phyloP scores from a whole-genome alignment of 1,140 invertebrate genomes.

The Frieseomelitta varia region DNA sequence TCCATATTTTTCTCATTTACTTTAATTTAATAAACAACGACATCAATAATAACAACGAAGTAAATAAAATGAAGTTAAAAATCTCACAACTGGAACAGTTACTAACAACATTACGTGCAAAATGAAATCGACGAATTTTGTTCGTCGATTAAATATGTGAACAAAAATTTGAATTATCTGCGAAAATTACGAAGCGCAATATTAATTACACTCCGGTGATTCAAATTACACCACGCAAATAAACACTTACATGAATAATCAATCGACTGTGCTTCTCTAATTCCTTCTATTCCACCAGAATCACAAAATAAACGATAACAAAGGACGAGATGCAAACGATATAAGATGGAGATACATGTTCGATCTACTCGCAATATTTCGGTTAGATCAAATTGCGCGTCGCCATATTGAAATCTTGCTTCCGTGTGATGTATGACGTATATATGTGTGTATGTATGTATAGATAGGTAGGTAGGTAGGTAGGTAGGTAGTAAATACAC shows the following conservation, averaged over 20 bases:
- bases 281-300: not conserved
- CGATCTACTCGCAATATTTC: not conserved
- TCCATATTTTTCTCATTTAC: not conserved
- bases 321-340: not conserved
- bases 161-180: not conserved
- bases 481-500: too few relatives aligned
- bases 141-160: not conserved
- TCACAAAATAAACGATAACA: not conserved
- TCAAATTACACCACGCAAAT: not conserved
- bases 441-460: too few relatives aligned
- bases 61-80: not conserved
- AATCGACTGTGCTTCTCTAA: not conserved
- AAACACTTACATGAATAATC: not conserved
- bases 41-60: not conserved
- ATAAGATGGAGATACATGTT: not conserved
- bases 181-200: not conserved
- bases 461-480: too few relatives aligned
- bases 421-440: not conserved
- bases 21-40: too few relatives aligned
- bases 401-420: conserved; percentile 1
- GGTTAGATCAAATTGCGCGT: not conserved
- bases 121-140: not conserved
- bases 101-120: fast-evolving
- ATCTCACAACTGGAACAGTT: not conserved
- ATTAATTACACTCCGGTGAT: not conserved